Conservation (phyloP, 2,888 invertebrate genomes). For the Buathra laborator region DNA sequence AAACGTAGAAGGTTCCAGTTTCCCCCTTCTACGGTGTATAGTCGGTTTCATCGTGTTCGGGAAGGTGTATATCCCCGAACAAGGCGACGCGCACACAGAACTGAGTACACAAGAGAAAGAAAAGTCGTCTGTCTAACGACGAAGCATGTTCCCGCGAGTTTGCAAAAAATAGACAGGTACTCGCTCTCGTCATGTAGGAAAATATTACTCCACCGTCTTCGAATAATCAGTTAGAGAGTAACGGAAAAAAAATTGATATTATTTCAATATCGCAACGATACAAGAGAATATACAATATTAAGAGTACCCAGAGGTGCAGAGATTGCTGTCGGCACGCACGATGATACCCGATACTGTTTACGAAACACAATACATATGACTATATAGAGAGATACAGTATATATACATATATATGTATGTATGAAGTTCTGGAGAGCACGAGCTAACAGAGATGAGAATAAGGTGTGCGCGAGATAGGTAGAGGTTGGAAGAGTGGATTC, state of each 20-base stretch:
- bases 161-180: constrained; percentile 1
- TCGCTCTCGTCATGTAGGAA: constrained; percentile 2
- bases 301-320: constrained; percentile 14
- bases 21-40: not conserved
- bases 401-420: constrained; percentile 31
- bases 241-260: too few relatives aligned
- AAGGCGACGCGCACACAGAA: constrained; percentile 4
- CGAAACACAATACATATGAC: constrained; percentile 72
- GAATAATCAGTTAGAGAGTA: too few relatives aligned
- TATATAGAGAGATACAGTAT: constrained; percentile 42
- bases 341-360: constrained; percentile 74
- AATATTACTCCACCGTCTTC: not conserved
- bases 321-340: constrained; percentile 28
- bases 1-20: constrained; percentile 24
- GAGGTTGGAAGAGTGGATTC: constrained; percentile 39
- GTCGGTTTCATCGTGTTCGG: constrained; percentile 5
- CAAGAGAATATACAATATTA: not conserved
- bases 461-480: constrained; percentile 25
- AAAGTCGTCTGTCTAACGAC: constrained; percentile 22
- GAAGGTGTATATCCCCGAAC: constrained; percentile 30
- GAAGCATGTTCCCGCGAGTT: constrained; percentile 20
- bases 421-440: constrained; percentile 27
- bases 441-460: constrained; percentile 16
- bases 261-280: not conserved
- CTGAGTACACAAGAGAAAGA: constrained; percentile 5